These are phyloP conservation scores for Palythoa grandiflora DNA, from an alignment of 92 coral and sea anemone genomes.

Conservation along the genomic window DNA sequence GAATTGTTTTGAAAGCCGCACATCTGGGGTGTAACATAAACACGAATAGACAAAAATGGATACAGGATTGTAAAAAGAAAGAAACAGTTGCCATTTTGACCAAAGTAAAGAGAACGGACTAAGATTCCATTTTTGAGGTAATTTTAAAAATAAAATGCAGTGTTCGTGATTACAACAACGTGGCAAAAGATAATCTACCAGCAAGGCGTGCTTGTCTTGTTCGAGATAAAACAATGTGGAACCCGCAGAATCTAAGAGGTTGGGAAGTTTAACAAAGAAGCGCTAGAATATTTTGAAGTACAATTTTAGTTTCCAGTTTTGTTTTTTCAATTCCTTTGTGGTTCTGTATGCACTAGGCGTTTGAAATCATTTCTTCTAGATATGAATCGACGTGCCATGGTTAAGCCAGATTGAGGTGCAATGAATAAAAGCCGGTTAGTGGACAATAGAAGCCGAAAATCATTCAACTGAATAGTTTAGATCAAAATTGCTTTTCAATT, in stretches of 20 bases:
- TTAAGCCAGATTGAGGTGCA: too few species aligned
- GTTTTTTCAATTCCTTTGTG: neutral
- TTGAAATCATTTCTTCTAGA: too few species aligned
- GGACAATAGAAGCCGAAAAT: too few species aligned
- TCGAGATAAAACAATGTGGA: constrained; percentile 32
- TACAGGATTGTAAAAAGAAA: neutral
- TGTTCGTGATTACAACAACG: constrained; percentile 19
- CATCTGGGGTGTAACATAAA: neutral
- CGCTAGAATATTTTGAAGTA: neutral
- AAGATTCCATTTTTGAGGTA: neutral
- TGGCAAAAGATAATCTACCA: constrained; percentile 26
- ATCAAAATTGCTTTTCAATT: too few species aligned
- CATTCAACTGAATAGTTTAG: too few species aligned
- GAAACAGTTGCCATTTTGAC: neutral
- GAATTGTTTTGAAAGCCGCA: constrained; percentile 47
- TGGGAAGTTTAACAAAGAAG: neutral
- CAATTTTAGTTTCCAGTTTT: neutral
- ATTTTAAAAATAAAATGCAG: constrained; percentile 29
- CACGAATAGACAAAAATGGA: constrained; percentile 7
- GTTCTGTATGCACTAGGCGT: neutral
- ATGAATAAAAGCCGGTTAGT: too few species aligned
- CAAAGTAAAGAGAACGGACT: neutral
- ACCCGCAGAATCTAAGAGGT: constrained; percentile 12
- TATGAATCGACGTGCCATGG: too few species aligned
- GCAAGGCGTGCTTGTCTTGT: constrained; percentile 7